phyloP scores from a whole-genome alignment of 2,797 vertebrate genomes.

The Sitta carolinensis region DNA sequence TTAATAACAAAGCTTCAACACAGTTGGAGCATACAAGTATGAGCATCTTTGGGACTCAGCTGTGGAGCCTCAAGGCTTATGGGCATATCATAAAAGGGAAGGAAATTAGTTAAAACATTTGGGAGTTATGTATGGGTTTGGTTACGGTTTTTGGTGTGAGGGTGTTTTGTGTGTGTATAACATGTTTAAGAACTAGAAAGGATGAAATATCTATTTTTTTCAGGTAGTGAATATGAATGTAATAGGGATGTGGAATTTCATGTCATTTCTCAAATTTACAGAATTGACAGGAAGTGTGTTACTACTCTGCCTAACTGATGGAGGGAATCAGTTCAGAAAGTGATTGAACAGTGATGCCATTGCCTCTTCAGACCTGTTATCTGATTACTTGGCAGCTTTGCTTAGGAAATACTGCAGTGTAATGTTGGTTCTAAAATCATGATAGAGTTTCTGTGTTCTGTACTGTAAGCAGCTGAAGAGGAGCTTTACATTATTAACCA shows the following conservation, averaged over 20 bases:
- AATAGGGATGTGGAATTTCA: neutral
- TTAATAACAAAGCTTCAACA: neutral
- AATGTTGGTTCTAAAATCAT: neutral
- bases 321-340: neutral
- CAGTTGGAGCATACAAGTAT: neutral
- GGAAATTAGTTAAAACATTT: neutral
- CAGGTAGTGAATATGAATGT: neutral
- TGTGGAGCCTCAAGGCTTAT: neutral
- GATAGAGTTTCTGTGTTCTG: neutral
- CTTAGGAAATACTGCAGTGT: neutral
- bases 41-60: neutral
- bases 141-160: neutral
- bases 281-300: neutral
- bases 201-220: neutral
- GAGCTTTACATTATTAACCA: neutral
- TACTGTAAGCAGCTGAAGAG: neutral
- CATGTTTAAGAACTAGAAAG: neutral
- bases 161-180: neutral
- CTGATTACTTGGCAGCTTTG: neutral
- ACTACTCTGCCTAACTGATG: neutral
- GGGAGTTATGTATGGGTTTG: neutral
- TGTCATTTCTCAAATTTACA: neutral
- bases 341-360: neutral
- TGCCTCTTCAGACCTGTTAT: neutral
- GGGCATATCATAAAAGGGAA: neutral